phyloP scores from a whole-genome alignment of 2,113 vertebrate genomes.

The Microcebus ravelobensis region DNA sequence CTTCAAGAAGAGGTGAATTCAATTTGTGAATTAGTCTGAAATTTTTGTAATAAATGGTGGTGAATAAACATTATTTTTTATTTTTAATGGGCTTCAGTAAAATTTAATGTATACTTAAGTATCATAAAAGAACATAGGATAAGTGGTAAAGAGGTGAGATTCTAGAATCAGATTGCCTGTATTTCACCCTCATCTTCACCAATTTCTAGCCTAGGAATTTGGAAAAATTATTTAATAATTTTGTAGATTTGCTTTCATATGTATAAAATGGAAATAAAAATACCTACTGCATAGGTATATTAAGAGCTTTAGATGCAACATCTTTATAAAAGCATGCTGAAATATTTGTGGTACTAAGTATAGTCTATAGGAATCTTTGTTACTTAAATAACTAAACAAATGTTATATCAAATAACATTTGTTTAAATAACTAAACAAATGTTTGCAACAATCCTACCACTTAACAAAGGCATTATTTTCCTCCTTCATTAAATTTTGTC shows the following conservation, averaged over 20 bases:
- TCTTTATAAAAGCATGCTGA: neutral
- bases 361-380: neutral
- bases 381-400: neutral
- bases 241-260: neutral
- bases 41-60: neutral
- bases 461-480: neutral
- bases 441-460: neutral
- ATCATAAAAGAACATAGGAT: neutral
- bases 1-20: neutral
- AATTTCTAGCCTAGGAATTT: neutral
- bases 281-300: neutral
- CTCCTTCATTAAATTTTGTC: neutral
- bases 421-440: neutral
- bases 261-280: neutral
- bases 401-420: neutral
- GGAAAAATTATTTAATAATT: neutral
- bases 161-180: neutral
- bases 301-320: neutral
- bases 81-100: neutral
- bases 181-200: neutral
- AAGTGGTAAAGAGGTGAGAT: neutral
- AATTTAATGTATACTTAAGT: neutral
- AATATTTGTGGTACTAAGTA: neutral
- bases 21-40: neutral
- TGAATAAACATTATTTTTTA: neutral